A percentile compares a stretch with the other conserved stretches of the same genome.
These are phyloP conservation scores for Arvicanthis niloticus DNA, from an alignment of 2,113 vertebrate species.

Conservation along the genomic window DNA sequence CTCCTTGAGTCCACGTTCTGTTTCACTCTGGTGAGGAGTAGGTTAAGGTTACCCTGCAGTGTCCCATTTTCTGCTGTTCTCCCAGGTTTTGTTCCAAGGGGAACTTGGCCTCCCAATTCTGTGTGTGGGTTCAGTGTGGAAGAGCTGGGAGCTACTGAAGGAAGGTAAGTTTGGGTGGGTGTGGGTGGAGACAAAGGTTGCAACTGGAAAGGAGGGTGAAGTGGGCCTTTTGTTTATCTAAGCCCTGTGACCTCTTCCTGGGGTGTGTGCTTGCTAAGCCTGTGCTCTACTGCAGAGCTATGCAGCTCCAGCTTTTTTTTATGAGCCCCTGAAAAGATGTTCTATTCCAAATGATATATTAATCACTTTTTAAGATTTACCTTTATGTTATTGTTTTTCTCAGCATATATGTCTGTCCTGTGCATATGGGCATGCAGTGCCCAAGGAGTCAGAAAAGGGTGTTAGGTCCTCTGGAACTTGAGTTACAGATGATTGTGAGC, in stretches of 20 bases:
- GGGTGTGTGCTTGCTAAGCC: neutral
- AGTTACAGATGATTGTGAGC: neutral
- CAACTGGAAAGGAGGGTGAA: neutral
- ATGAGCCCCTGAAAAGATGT: neutral
- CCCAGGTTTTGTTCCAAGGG: constrained; percentile 88
- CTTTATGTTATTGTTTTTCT: neutral
- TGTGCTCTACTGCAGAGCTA: neutral
- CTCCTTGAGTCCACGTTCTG: neutral
- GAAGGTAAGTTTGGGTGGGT: constrained; percentile 84
- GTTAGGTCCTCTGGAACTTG: neutral
- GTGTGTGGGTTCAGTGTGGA: constrained; percentile 97
- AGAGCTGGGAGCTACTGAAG: constrained; percentile 94
- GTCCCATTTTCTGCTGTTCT: neutral
- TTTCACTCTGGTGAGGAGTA: neutral
- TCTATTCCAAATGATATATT: constrained; percentile 37
- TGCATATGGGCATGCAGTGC: neutral
- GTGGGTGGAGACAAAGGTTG: rapidly evolving
- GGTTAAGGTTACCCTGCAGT: neutral
- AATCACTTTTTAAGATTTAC: neutral
- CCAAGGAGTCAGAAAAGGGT: neutral
- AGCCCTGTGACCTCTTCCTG: neutral
- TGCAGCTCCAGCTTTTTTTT: neutral
- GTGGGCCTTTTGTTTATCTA: neutral
- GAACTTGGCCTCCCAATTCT: constrained; percentile 92
- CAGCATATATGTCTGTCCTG: neutral